A percentile compares a stretch with the other conserved stretches of the same genome.
These are phyloP conservation scores for Psammodynastes pulverulentus DNA, from an alignment of 2,113 vertebrate species.

Conservation along the genomic window DNA sequence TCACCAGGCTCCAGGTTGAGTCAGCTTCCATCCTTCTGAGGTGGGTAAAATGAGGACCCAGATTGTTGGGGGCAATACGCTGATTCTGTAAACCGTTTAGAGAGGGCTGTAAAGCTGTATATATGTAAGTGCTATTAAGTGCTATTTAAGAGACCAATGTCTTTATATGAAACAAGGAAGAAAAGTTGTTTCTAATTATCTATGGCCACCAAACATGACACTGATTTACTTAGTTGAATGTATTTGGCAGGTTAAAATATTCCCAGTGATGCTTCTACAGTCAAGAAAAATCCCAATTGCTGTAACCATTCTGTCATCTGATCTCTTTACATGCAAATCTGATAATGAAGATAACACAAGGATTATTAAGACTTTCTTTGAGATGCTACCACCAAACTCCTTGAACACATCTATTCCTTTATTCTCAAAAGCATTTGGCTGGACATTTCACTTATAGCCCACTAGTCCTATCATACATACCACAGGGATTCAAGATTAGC, in stretches of 20 bases:
- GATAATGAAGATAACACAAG: neutral
- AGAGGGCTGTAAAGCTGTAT: too few relatives aligned
- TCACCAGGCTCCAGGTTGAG: too few relatives aligned
- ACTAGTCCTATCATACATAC: neutral
- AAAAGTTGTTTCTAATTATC: neutral
- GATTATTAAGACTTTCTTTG: neutral
- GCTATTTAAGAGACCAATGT: neutral
- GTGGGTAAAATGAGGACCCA: too few relatives aligned
- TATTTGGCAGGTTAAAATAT: neutral
- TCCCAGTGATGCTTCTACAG: neutral
- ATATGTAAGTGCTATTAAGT: too few relatives aligned
- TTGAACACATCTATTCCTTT: neutral
- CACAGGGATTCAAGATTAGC: neutral
- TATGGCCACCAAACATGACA: neutral
- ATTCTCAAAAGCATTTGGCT: neutral
- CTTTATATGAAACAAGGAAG: neutral
- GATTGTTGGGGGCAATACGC: too few relatives aligned
- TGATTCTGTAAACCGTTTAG: too few relatives aligned
- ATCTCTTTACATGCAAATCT: neutral
- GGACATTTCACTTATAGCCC: neutral
- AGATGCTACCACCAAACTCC: neutral
- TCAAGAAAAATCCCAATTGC: neutral
- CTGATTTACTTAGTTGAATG: neutral
- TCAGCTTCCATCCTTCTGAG: too few relatives aligned
- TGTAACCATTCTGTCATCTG: neutral